Percentiles rank a stretch among this genome's conserved stretches.
phyloP scores from a whole-genome alignment of 2,113 vertebrate species.

The Nesoenas mayeri region DNA sequence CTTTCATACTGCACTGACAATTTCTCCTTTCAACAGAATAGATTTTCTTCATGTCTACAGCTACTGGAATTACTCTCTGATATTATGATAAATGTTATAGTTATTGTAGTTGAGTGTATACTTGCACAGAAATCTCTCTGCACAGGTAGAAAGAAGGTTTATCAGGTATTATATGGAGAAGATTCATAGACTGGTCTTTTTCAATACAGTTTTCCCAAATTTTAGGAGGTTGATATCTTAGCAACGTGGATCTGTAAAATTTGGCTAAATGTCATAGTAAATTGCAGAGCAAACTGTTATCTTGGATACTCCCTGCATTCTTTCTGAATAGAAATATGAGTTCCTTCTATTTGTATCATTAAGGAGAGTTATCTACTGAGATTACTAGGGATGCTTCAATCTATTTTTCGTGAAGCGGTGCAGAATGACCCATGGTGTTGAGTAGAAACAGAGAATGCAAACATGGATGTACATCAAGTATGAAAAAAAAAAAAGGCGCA shows the following conservation, averaged over 20 bases:
- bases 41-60: background rate
- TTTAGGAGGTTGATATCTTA: background rate
- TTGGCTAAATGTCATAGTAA: background rate
- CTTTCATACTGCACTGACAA: conserved; percentile 30
- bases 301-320: background rate
- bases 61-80: background rate
- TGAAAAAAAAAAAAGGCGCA: background rate
- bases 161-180: background rate
- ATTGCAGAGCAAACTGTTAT: background rate
- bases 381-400: background rate
- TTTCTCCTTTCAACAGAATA: conserved; percentile 41
- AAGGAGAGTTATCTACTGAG: background rate
- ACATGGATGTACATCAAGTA: background rate
- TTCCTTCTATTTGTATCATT: background rate
- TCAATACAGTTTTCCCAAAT: background rate
- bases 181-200: background rate
- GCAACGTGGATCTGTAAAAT: background rate
- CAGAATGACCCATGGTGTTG: background rate
- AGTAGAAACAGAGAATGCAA: background rate
- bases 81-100: conserved; percentile 29
- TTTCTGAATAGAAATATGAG: background rate
- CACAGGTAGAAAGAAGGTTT: background rate
- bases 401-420: background rate
- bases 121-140: background rate
- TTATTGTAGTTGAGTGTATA: background rate